These are phyloP conservation scores for Drosophila melanocephala DNA, from an alignment of 2,888 invertebrate genomes.

Conservation along the genomic window DNA sequence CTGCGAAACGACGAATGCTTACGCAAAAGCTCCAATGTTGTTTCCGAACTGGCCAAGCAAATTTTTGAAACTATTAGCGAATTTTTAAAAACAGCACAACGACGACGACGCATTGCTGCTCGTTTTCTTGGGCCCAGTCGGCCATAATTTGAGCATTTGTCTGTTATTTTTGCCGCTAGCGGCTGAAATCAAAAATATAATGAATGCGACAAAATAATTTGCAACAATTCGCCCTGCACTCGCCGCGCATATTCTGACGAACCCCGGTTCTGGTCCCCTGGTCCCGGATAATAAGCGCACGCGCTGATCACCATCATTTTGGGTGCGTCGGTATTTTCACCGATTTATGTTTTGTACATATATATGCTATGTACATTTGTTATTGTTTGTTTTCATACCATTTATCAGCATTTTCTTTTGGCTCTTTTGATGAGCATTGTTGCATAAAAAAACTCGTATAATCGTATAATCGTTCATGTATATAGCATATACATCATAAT, in stretches of 20 bases:
- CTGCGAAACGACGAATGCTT: constrained; percentile 59
- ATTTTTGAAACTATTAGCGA: constrained; percentile 83
- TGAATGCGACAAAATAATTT: constrained; percentile 66
- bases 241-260: constrained; percentile 8
- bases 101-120: constrained; percentile 17
- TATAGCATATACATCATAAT: constrained; percentile 6
- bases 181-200: constrained; percentile 51
- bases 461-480: not conserved
- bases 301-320: constrained; percentile 36
- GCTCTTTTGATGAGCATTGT: constrained; percentile 1
- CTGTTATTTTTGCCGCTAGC: constrained; percentile 67
- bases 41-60: constrained; percentile 84
- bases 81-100: constrained; percentile 63
- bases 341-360: not conserved
- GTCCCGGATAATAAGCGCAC: constrained; percentile 32
- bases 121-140: constrained; percentile 36
- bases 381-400: constrained; percentile 54
- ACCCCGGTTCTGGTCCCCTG: not conserved
- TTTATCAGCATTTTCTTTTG: constrained; percentile 43
- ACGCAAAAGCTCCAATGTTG: constrained; percentile 82
- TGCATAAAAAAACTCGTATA: not conserved
- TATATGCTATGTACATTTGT: constrained; percentile 29
- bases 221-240: constrained; percentile 54
- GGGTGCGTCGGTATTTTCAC: constrained; percentile 35
- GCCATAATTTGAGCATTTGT: constrained; percentile 68